Percentiles rank a stretch among this genome's conserved stretches.
Evolutionary conservation across 2,888 invertebrate species (phyloP).

Genomic region (Pediacus dermestoides): DNA sequence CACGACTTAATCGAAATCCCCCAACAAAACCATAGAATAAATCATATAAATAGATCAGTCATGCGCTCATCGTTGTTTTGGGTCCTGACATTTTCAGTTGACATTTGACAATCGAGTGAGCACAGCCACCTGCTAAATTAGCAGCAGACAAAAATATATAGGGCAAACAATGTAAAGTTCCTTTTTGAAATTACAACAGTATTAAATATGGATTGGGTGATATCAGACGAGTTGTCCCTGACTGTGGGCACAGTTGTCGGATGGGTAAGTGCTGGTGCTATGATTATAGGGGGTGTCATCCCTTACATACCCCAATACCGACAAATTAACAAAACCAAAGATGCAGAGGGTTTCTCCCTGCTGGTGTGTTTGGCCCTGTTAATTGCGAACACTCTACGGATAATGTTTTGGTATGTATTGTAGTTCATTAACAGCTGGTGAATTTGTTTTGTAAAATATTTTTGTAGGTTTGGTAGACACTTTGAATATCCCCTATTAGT

Average conservation of each 20-base stretch:
- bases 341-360: slow-evolving; percentile 95
- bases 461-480: slow-evolving; percentile 91
- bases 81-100: slow-evolving; percentile 15
- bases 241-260: slow-evolving; percentile 73
- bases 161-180: slow-evolving; percentile 20
- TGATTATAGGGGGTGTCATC: slow-evolving; percentile 93
- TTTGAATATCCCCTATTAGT: slow-evolving; percentile 93
- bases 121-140: slow-evolving; percentile 17
- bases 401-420: slow-evolving; percentile 89
- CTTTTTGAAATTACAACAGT: slow-evolving; percentile 15
- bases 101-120: slow-evolving; percentile 18
- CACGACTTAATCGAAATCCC: background rate
- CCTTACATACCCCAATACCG: slow-evolving; percentile 96
- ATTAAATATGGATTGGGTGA: slow-evolving; percentile 69
- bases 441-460: slow-evolving; percentile 9
- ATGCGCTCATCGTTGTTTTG: slow-evolving; percentile 9
- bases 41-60: slow-evolving; percentile 7
- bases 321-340: slow-evolving; percentile 85
- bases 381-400: slow-evolving; percentile 93
- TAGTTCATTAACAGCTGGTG: background rate
- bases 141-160: too few species aligned
- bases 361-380: slow-evolving; percentile 94
- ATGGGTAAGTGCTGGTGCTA: slow-evolving; percentile 80
- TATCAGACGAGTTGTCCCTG: slow-evolving; percentile 69
- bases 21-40: background rate